Conservation (phyloP, 2,888 invertebrate genomes). For the Cataglyphis livida region DNA sequence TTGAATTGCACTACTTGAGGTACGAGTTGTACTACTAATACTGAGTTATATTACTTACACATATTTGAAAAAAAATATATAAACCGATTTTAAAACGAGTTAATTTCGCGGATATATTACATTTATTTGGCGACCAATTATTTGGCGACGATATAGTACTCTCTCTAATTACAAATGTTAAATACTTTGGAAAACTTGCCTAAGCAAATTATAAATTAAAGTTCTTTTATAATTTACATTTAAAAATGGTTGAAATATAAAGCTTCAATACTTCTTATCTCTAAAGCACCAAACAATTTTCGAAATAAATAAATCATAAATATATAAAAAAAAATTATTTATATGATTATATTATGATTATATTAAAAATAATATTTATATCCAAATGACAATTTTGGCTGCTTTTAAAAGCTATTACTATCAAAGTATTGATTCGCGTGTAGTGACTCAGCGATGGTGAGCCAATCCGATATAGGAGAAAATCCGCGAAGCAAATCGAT, state of each 20-base stretch:
- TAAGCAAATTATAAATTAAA: not conserved
- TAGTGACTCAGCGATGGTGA: not conserved
- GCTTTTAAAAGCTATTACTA: not conserved
- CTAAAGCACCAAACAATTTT: not conserved
- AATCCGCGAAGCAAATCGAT: not conserved
- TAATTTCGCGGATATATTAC: not conserved
- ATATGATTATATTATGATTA: not conserved
- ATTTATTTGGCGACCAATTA: not conserved
- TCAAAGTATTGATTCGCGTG: not conserved
- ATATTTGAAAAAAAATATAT: not conserved
- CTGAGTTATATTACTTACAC: conserved; percentile 1
- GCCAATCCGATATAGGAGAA: not conserved
- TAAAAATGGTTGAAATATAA: not conserved
- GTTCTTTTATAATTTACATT: not conserved
- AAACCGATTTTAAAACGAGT: conserved; percentile 7
- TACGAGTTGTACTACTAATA: not conserved
- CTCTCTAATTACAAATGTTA: not conserved
- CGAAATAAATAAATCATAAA: not conserved
- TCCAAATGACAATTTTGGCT: not conserved
- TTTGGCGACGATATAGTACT: not conserved
- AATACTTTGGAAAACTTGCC: not conserved
- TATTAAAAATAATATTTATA: not conserved
- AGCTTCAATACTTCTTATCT: not conserved
- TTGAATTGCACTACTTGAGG: conserved; percentile 13
- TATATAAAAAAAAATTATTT: not conserved